Base-by-base conservation (phyloP, 2,797 vertebrate species). In the Pseudomugil tenellus region DNA sequence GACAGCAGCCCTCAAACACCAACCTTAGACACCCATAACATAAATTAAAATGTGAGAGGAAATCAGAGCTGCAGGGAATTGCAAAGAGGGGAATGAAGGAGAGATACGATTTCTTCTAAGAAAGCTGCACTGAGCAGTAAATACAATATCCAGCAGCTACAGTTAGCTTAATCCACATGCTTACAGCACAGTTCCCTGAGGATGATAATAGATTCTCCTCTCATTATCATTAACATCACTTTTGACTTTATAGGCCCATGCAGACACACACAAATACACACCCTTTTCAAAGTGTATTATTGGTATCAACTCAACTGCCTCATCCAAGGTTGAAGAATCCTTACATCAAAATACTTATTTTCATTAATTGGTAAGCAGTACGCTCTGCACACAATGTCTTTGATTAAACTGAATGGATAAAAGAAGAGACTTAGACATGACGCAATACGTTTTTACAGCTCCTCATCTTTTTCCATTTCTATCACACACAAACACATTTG, bases 221-320 rank as follows among this genome's bases (percentile, higher is more conserved):
- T 80, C 51, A 72, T 71, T 75, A 74, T 29, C 28, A 41, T 70
- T 56, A 66, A 76, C 52, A 48, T 68, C 56, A 73, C 62, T 69
- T 77, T 55, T 82, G 56, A 57, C 63, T 76, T 58, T 39, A 72
- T 29, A 31, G 55, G 31, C 53, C 6, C 34, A 51, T 41, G 52
- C 49, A 43, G 3, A 70, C 35, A 74, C 37, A 64, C 8, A 60
- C 32, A 59, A 35, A 76, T n/a, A 61, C 3, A 52, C 26, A 55
- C 41, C 41, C 8, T 19, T 55, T 55, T 16, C 3, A 12, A 31
- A 60, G 28, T 17, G 70, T 32, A 55, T 70, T 11, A 2, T 60
- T 16, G 62, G 53, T 60, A 58, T 60, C 43, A n/a, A 32, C 29
- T 66, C 9, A 61, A 67, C 26, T 25, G 8, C 5, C 58, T 31